Evolutionary conservation across 2,888 invertebrate genomes (phyloP).

Genomic region (Clitarchus hookeri): DNA sequence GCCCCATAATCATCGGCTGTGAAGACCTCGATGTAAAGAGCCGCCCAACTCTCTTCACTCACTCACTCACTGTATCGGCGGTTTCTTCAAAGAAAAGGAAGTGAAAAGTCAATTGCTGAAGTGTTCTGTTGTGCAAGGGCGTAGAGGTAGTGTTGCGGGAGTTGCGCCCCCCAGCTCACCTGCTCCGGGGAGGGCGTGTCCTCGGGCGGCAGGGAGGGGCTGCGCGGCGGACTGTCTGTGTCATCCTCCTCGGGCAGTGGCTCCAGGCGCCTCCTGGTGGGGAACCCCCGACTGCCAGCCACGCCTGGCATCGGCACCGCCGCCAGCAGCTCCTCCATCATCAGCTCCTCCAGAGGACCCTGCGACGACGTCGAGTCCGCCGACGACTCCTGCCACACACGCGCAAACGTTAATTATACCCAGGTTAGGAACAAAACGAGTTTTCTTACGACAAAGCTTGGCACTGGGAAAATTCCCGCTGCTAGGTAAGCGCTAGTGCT

Average conservation of each 20-base stretch:
- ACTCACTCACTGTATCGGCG: no score
- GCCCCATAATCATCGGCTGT: no score
- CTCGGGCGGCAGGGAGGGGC: constrained; percentile 38
- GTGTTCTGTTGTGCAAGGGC: no score
- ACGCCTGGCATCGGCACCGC: constrained; percentile 73
- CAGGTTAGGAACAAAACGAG: no score
- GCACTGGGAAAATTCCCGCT: no score
- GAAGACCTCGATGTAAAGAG: no score
- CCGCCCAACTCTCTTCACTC: no score
- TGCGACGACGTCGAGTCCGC: constrained; percentile 34
- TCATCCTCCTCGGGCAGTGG: constrained; percentile 83
- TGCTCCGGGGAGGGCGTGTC: constrained; percentile 48
- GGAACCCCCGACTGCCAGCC: constrained; percentile 57
- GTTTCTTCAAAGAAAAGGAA: no score
- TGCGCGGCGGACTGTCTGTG: constrained; percentile 55
- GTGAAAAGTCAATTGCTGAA: no score
- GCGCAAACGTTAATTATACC: constrained; percentile 49
- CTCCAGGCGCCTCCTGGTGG: constrained; percentile 78
- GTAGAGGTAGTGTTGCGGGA: neutral
- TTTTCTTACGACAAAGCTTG: no score
- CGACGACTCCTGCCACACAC: constrained; percentile 56
- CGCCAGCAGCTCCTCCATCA: constrained; percentile 82
- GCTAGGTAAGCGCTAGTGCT: no score
- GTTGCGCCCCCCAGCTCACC: constrained; percentile 39
- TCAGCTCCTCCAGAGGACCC: constrained; percentile 59